These are phyloP conservation scores for Stegodyphus mimosarum DNA, from an alignment of 1,140 invertebrate genomes.

Conservation along the genomic window DNA sequence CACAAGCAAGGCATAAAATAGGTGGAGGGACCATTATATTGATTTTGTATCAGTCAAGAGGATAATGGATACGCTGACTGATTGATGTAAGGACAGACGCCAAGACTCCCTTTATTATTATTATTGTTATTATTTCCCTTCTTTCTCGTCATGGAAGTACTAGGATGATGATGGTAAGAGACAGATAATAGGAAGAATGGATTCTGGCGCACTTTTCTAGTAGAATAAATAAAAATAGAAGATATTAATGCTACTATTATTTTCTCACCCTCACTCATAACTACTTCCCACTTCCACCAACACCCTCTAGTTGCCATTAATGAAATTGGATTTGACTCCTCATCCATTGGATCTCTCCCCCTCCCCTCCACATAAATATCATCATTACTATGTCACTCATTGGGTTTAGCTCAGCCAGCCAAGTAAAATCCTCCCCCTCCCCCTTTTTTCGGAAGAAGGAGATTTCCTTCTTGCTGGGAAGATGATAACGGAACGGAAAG, in stretches of 20 bases:
- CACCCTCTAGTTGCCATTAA: not conserved
- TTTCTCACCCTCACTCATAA: not conserved
- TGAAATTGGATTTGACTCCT: too few relatives aligned
- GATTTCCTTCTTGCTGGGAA: too few relatives aligned
- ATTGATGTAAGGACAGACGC: constrained; percentile 17
- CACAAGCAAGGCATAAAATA: constrained; percentile 11
- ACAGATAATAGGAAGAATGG: constrained; percentile 36
- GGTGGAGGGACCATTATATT: constrained; percentile 33
- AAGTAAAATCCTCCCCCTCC: too few relatives aligned
- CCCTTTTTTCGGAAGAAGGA: too few relatives aligned
- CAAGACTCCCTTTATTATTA: not conserved
- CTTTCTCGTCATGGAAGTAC: too few relatives aligned
- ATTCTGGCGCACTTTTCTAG: not conserved
- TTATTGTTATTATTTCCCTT: too few relatives aligned
- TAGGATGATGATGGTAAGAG: constrained; percentile 22
- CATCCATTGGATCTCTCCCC: too few relatives aligned
- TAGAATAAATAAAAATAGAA: constrained; percentile 18
- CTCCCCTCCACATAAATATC: too few relatives aligned
- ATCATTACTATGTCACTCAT: too few relatives aligned
- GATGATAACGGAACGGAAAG: too few relatives aligned
- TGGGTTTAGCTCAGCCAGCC: too few relatives aligned
- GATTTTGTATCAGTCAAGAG: constrained; percentile 34
- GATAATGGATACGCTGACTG: constrained; percentile 44
- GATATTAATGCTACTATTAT: not conserved
- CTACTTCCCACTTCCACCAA: too few relatives aligned